Conservation (phyloP, 2,113 vertebrate genomes). For the Sitta europaea region DNA sequence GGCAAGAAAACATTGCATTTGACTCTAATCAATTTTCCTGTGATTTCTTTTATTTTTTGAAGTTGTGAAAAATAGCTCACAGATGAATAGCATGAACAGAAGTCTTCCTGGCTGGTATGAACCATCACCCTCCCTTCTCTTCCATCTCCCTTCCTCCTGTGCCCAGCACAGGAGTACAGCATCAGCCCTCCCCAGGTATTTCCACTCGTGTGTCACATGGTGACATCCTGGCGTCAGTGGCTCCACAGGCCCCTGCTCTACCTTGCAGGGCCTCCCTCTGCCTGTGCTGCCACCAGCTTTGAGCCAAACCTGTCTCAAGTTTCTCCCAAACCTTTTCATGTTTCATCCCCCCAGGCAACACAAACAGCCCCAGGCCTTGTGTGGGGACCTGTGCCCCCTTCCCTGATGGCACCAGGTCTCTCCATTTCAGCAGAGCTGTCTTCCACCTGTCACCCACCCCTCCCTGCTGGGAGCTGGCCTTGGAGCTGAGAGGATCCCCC, state of each 20-base stretch:
- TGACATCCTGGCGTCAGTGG: neutral
- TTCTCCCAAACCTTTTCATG: neutral
- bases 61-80: neutral
- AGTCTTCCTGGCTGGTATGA: neutral
- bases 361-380: neutral
- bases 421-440: neutral
- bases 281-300: neutral
- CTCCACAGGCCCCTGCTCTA: neutral
- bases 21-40: neutral
- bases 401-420: fast-evolving
- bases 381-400: neutral
- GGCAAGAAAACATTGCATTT: neutral
- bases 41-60: neutral
- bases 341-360: fast-evolving
- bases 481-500: neutral
- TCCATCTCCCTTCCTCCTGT: neutral
- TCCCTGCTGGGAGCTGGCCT: neutral
- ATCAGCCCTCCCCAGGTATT: neutral
- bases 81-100: neutral
- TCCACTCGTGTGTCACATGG: fast-evolving
- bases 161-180: neutral
- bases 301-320: neutral
- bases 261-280: neutral
- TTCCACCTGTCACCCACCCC: neutral
- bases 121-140: neutral